Base-by-base conservation (phyloP, 2,113 vertebrate species). In the Stictonetta naevosa region DNA sequence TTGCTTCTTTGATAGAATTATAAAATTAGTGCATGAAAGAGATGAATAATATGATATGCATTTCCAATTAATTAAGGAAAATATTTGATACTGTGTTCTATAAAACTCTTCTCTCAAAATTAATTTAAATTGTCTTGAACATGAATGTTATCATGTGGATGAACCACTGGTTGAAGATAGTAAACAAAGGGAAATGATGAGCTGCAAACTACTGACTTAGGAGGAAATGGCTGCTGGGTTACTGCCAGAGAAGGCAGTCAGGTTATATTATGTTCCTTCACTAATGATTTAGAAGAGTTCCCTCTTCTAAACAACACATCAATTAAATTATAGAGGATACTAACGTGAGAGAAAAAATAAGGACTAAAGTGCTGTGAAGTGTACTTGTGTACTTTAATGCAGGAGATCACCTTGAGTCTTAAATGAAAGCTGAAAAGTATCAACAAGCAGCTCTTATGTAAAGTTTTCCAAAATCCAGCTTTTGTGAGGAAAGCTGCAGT, bases 51-150 rank as follows among this genome's bases (percentile, higher is more conserved):
- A 87, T 25, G 33, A 62, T 89, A 76, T 10, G 12, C 29, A 20
- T 85, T 94, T 95, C 44, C 52, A 94, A 63, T 95, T 95, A 84
- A 92, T 95, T 81, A 95, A 40, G 36, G 36, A 82, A 96, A 86
- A 73, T 26, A 90, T 72, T 86, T 83, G 42, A 93, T 91, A 83
- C 16, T 62, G 6, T 19, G 46, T 73, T 81, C 66, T 91, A 19
- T 83, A 92, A 91, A 95, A 79, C 8, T 94, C 8, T 90, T 83
- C 22, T 83, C 59, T 89, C 23, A 86, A 93, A 91, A 93, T 93
- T 85, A 90, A 85, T 95, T 97, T 86, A 89, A 94, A 84, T 86
- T 90, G 55, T 14, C 13, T 96, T 93, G 48, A 82, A 78, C 94
- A 73, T 79, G 23, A 90, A 91, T 63, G 21, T 44, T 91, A 34